These are phyloP conservation scores for Caenorhabditis sp. DNA, from an alignment of 2,888 invertebrate species.

Conservation along the genomic window DNA sequence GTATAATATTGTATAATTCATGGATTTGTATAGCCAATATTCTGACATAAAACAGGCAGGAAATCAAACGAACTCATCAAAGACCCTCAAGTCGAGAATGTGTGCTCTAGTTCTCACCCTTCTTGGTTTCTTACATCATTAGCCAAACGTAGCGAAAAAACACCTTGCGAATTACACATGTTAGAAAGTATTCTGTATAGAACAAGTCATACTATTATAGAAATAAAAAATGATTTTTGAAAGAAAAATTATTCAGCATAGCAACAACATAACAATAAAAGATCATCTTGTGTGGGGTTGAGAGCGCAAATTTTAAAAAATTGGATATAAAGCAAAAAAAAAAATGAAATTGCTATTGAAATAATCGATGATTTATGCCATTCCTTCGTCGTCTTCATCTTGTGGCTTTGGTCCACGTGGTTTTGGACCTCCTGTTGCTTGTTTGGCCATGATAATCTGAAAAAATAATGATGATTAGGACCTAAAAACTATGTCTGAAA, in stretches of 20 bases:
- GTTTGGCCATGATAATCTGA: slow-evolving; percentile 75
- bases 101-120: too few relatives aligned
- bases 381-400: slow-evolving; percentile 73
- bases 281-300: slow-evolving; percentile 7
- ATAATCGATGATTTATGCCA: slow-evolving; percentile 61
- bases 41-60: too few relatives aligned
- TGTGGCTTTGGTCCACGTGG: slow-evolving; percentile 68
- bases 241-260: slow-evolving; percentile 2
- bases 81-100: too few relatives aligned
- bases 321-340: slow-evolving; percentile 6
- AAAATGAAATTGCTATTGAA: slow-evolving; percentile 8
- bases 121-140: too few relatives aligned
- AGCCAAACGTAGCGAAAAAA: too few relatives aligned
- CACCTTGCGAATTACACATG: too few relatives aligned
- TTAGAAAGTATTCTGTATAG: too few relatives aligned
- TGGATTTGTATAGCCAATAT: too few relatives aligned
- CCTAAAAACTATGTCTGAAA: not conserved
- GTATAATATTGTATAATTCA: too few relatives aligned
- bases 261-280: slow-evolving; percentile 1
- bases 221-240: slow-evolving; percentile 2
- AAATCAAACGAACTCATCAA: too few relatives aligned
- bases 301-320: slow-evolving; percentile 3
- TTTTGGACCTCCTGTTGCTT: slow-evolving; percentile 74
- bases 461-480: slow-evolving; percentile 15
- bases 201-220: not conserved